Evolutionary conservation across 2,797 vertebrate genomes (phyloP).

Genomic region (Darevskia mixta): DNA sequence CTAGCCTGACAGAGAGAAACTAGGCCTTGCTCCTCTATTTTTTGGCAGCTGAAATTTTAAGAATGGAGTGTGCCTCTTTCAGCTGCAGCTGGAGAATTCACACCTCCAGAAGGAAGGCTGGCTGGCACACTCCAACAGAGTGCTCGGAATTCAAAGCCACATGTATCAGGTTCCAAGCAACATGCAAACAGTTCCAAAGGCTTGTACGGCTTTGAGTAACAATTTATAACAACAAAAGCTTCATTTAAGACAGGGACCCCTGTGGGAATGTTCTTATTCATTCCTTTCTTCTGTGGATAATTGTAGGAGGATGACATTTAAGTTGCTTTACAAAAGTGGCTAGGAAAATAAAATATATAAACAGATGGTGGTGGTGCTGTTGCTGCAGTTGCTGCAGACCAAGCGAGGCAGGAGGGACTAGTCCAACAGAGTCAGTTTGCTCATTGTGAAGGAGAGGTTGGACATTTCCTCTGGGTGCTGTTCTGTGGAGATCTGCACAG

Average conservation of each 20-base stretch:
- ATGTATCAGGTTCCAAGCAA: constrained; percentile 66
- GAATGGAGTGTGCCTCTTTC: not conserved
- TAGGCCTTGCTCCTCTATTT: not conserved
- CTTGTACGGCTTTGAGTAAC: constrained; percentile 78
- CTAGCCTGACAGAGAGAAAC: no score
- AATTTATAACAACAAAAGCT: constrained; percentile 79
- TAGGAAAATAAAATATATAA: constrained; percentile 49
- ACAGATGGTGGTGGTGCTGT: constrained; percentile 15
- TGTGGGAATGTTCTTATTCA: constrained; percentile 77
- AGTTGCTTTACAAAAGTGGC: constrained; percentile 73
- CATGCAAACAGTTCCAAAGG: constrained; percentile 71
- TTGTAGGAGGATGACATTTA: constrained; percentile 78
- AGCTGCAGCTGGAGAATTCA: constrained; percentile 31
- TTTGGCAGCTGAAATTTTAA: not conserved
- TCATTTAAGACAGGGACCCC: constrained; percentile 78
- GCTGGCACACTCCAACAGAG: constrained; percentile 66
- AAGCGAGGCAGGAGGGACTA: no score
- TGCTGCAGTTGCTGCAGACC: not conserved
- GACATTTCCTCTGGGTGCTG: no score
- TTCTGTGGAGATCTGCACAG: not conserved
- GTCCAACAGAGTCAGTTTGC: not conserved
- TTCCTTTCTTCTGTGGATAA: constrained; percentile 72
- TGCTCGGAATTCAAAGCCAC: constrained; percentile 70
- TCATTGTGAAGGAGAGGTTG: no score
- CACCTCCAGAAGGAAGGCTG: constrained; percentile 51